Conservation (phyloP, 1,140 invertebrate genomes). For the Psix sp. region DNA sequence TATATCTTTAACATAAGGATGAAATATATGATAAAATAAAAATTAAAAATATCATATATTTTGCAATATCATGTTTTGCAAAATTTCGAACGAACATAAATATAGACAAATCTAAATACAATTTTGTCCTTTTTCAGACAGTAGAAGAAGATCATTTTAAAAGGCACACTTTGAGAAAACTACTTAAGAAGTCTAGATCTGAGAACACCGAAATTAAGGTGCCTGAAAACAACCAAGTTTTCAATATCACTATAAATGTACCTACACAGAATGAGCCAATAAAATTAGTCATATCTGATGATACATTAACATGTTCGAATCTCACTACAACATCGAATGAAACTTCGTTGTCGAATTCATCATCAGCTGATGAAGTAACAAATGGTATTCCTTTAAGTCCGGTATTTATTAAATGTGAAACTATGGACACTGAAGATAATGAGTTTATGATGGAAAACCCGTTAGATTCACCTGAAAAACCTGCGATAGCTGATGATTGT, state of each 20-base stretch:
- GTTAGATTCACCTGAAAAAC: neutral
- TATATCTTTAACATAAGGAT: too few relatives aligned
- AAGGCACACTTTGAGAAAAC: slow-evolving; percentile 20
- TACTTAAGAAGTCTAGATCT: neutral
- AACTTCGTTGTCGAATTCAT: neutral
- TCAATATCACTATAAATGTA: slow-evolving; percentile 79
- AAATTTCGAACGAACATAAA: neutral
- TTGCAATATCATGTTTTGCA: neutral
- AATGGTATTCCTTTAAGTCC: neutral
- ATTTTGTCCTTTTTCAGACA: slow-evolving; percentile 7
- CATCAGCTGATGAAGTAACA: neutral
- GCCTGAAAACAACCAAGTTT: neutral
- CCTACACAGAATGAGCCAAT: slow-evolving; percentile 70
- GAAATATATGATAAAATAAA: too few relatives aligned
- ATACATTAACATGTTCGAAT: slow-evolving; percentile 9
- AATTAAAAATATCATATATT: too few relatives aligned
- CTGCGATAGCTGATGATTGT: neutral
- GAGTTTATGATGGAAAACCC: neutral
- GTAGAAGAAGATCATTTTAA: slow-evolving; percentile 23
- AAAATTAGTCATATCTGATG: slow-evolving; percentile 60
- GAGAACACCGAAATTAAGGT: too few relatives aligned
- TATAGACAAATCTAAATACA: too few relatives aligned
- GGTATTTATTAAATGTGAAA: slow-evolving; percentile 4
- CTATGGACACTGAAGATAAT: neutral
- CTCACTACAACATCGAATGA: neutral